Conservation (phyloP, 1,140 invertebrate genomes). For the Rhagoletis zephyria region DNA sequence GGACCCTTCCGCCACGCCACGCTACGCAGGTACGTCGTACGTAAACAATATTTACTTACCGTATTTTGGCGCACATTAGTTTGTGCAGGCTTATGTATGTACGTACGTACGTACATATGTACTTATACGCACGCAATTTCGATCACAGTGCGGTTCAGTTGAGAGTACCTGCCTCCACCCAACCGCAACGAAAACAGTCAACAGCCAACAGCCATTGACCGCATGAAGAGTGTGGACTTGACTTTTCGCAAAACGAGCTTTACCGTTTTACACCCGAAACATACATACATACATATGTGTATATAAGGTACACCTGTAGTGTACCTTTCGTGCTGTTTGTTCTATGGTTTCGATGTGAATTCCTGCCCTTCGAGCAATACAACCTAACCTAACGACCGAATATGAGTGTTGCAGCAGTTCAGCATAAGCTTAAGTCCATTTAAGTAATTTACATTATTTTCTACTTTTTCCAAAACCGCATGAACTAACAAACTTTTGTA, state of each 20-base stretch:
- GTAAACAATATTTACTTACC: not conserved
- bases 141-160: not conserved
- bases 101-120: not conserved
- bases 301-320: not conserved
- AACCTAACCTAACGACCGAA: not conserved
- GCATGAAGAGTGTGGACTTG: conserved; percentile 45
- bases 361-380: not conserved
- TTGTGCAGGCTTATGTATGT: not conserved
- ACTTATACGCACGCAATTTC: conserved; percentile 12
- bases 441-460: conserved; percentile 50
- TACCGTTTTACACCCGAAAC: not conserved
- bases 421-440: conserved; percentile 36
- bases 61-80: not conserved
- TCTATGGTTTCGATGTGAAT: conserved; percentile 17
- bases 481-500: conserved; percentile 20
- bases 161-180: not conserved
- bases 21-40: not conserved
- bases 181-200: not conserved
- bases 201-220: conserved; percentile 22
- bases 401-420: not conserved
- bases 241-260: conserved; percentile 30
- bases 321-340: not conserved
- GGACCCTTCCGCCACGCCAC: not conserved
- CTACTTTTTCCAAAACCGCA: conserved; percentile 29
- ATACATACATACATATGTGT: not conserved